Percentiles rank a stretch among this genome's conserved stretches.
These are phyloP conservation scores for Acronicta psi DNA, from an alignment of 2,888 invertebrate species.

Conservation along the genomic window DNA sequence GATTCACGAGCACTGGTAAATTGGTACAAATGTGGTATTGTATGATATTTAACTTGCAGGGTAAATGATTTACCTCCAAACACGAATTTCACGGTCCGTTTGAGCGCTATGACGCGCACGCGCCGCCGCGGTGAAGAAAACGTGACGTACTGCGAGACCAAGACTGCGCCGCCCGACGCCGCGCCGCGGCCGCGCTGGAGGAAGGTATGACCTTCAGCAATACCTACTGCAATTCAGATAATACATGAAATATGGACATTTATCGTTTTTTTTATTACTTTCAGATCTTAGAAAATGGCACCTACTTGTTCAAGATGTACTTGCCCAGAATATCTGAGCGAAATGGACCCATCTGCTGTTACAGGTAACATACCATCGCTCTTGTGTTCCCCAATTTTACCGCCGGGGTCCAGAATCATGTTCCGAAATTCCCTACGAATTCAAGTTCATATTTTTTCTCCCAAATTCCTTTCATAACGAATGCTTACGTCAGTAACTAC, in stretches of 20 bases:
- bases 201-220: slow-evolving; percentile 69
- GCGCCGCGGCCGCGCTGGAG: slow-evolving; percentile 87
- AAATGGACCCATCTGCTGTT: slow-evolving; percentile 96
- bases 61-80: slow-evolving; percentile 94
- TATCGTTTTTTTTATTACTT: too few relatives aligned
- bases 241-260: too few relatives aligned
- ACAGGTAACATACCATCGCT: too few relatives aligned
- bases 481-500: too few relatives aligned
- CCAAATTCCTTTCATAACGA: too few relatives aligned
- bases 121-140: slow-evolving; percentile 92
- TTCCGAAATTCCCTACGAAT: too few relatives aligned
- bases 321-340: slow-evolving; percentile 94
- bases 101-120: slow-evolving; percentile 93
- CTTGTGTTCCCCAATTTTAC: too few relatives aligned
- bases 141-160: slow-evolving; percentile 91
- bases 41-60: slow-evolving; percentile 52
- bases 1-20: background rate
- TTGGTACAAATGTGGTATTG: too few relatives aligned
- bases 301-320: slow-evolving; percentile 92
- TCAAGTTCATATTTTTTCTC: too few relatives aligned
- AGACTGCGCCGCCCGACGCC: slow-evolving; percentile 91
- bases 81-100: slow-evolving; percentile 94
- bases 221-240: too few relatives aligned
- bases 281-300: slow-evolving; percentile 84
- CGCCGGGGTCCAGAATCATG: too few relatives aligned